Percentiles rank a stretch among this genome's conserved stretches.
phyloP scores from a whole-genome alignment of 2,888 invertebrate genomes.

The Bembecia ichneumoniformis region DNA sequence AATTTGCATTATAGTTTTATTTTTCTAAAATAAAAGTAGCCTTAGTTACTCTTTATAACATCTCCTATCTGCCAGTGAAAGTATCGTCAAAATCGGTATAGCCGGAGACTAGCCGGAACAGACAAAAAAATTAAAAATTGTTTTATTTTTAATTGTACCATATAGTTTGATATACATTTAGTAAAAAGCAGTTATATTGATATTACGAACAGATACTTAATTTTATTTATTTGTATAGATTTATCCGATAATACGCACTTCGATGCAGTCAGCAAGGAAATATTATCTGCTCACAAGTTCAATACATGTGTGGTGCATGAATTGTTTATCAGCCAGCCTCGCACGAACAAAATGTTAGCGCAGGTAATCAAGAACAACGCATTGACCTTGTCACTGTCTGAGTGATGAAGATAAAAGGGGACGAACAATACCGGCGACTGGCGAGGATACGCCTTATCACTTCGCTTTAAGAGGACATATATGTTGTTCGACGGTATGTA shows the following conservation, averaged over 20 bases:
- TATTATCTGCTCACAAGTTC: neutral
- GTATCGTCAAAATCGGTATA: too few relatives aligned
- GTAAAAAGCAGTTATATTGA: too few relatives aligned
- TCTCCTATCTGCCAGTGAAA: too few relatives aligned
- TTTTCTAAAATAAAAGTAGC: too few relatives aligned
- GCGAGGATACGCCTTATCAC: neutral
- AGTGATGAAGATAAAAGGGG: conserved; percentile 34
- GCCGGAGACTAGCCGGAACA: too few relatives aligned
- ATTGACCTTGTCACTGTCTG: conserved; percentile 38
- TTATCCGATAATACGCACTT: neutral
- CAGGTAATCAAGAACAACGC: conserved; percentile 15
- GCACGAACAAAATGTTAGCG: neutral
- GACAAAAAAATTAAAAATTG: too few relatives aligned
- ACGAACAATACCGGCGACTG: conserved; percentile 12
- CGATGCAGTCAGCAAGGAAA: neutral
- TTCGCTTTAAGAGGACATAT: neutral
- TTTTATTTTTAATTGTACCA: too few relatives aligned
- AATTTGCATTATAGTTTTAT: too few relatives aligned
- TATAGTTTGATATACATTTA: too few relatives aligned
- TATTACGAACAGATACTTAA: too few relatives aligned
- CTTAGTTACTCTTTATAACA: too few relatives aligned
- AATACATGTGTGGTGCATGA: neutral
- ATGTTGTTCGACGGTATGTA: neutral
- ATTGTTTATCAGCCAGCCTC: neutral
- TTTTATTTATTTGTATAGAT: too few relatives aligned